These are phyloP conservation scores for Tachyglossus aculeatus DNA, from an alignment of 2,797 vertebrate species.

Conservation along the genomic window DNA sequence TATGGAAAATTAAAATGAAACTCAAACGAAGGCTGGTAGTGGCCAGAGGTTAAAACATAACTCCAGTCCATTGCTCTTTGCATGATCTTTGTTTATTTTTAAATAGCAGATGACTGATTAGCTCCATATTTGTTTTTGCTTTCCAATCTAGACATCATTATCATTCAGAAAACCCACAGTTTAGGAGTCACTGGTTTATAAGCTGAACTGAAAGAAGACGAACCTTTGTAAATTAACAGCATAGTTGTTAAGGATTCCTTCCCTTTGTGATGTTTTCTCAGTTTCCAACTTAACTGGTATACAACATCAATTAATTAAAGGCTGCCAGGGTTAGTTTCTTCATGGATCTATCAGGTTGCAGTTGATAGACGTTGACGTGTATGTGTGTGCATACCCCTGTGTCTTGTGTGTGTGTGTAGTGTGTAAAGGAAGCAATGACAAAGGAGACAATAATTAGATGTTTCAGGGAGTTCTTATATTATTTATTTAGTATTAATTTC, in stretches of 20 bases:
- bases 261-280: neutral
- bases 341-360: neutral
- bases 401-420: neutral
- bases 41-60: neutral
- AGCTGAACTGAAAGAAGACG: neutral
- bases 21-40: neutral
- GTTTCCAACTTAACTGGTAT: neutral
- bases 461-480: neutral
- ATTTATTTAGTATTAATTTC: conserved; percentile 28
- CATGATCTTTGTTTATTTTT: too few species aligned
- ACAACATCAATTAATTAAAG: neutral
- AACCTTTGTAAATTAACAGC: neutral
- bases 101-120: too few species aligned
- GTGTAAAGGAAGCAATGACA: neutral
- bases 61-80: neutral
- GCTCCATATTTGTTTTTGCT: too few species aligned
- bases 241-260: neutral
- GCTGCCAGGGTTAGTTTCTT: neutral
- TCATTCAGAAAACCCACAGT: neutral
- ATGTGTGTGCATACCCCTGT: neutral
- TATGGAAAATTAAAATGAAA: neutral
- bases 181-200: neutral
- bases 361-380: neutral
- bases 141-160: neutral
- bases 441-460: conserved; percentile 12